Evolutionary conservation across 2,113 vertebrate species (phyloP).

Genomic region (Xyrauchen texanus): DNA sequence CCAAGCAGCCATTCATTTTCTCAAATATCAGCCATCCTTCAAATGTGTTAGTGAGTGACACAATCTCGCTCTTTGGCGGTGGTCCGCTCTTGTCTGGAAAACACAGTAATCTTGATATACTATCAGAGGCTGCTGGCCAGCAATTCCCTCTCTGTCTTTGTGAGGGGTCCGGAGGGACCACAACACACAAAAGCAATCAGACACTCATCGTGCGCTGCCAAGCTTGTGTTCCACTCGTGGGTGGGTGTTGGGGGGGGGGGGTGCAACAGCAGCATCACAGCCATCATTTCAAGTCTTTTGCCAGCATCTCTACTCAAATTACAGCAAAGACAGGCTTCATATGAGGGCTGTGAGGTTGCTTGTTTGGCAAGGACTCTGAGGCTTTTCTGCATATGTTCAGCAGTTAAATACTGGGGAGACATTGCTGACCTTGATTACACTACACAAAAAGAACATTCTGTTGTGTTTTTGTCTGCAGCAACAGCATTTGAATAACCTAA

Average conservation of each 20-base stretch:
- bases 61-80: conserved; percentile 55
- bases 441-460: conserved; percentile 13
- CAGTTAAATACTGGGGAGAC: conserved; percentile 30
- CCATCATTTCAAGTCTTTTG: conserved; percentile 68
- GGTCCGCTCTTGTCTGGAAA: conserved; percentile 56
- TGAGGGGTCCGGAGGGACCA: conserved; percentile 62
- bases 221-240: conserved; percentile 52
- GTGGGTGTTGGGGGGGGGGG: conserved; percentile 30
- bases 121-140: conserved; percentile 65
- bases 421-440: conserved; percentile 23
- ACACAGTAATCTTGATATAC: conserved; percentile 67
- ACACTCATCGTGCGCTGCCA: conserved; percentile 61
- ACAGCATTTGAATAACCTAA: conserved; percentile 38
- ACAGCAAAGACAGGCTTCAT: conserved; percentile 64
- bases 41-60: conserved; percentile 34
- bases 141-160: conserved; percentile 63
- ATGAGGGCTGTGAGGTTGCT: conserved; percentile 59
- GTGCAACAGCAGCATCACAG: conserved; percentile 62
- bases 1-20: conserved; percentile 46
- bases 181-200: conserved; percentile 67
- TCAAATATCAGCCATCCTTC: conserved; percentile 49
- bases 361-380: conserved; percentile 64
- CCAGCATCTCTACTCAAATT: conserved; percentile 70
- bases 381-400: conserved; percentile 50
- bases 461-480: background rate